These are phyloP conservation scores for Hermaeophaga mercurialis DNA, from an alignment of 2,888 invertebrate genomes.

Conservation along the genomic window DNA sequence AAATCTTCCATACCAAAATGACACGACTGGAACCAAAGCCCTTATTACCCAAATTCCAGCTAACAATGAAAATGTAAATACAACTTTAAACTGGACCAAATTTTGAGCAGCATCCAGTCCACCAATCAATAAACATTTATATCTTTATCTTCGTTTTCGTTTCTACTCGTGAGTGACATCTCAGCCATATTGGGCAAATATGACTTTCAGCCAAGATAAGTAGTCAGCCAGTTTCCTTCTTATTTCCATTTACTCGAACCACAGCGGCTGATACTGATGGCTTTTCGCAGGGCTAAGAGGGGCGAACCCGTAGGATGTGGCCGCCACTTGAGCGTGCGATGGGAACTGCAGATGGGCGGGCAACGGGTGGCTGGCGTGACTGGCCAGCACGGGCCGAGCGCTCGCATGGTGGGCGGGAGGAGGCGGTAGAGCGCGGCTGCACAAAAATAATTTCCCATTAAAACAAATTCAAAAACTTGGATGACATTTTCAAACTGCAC, in stretches of 20 bases:
- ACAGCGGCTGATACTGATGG: slow-evolving; percentile 69
- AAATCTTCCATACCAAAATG: neutral
- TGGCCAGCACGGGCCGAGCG: slow-evolving; percentile 68
- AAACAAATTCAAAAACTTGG: no score
- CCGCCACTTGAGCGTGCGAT: slow-evolving; percentile 65
- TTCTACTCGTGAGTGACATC: no score
- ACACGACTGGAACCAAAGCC: slow-evolving; percentile 1
- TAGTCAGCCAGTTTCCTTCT: neutral
- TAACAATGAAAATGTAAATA: slow-evolving; percentile 16
- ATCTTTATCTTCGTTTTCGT: neutral
- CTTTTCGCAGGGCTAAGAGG: slow-evolving; percentile 74
- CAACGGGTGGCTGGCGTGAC: slow-evolving; percentile 75
- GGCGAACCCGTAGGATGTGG: slow-evolving; percentile 67
- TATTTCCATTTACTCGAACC: slow-evolving; percentile 75
- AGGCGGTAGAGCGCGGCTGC: slow-evolving; percentile 67
- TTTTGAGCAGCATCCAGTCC: slow-evolving; percentile 22
- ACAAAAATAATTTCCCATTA: neutral
- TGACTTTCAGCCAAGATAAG: neutral
- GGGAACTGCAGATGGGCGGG: slow-evolving; percentile 84
- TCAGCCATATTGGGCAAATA: neutral
- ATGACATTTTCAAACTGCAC: no score
- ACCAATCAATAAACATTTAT: slow-evolving; percentile 2
- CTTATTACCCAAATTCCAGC: neutral
- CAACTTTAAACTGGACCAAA: slow-evolving; percentile 20
- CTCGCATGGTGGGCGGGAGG: slow-evolving; percentile 85